phyloP scores from a whole-genome alignment of 1,140 invertebrate genomes.

The Dreissena polymorpha region DNA sequence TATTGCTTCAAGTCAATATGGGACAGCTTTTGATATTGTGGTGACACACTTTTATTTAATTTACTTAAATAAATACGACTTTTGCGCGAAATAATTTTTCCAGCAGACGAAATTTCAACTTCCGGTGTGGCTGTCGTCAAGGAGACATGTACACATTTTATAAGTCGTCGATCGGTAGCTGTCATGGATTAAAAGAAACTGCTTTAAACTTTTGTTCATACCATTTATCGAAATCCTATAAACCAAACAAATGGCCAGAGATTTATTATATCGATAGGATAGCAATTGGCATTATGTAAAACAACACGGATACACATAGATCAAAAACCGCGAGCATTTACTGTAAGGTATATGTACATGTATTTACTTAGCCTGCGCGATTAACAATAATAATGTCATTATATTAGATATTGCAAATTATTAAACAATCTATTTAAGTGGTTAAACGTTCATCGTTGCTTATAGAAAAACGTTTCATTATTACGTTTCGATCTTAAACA shows the following conservation, averaged over 20 bases:
- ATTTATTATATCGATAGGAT: conserved; percentile 41
- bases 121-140: conserved; percentile 35
- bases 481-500: too few species aligned
- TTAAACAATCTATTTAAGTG: too few species aligned
- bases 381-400: too few species aligned
- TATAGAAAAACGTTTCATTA: too few species aligned
- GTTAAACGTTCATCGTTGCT: too few species aligned
- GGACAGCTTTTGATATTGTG: background rate
- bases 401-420: too few species aligned
- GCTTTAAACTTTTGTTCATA: conserved; percentile 35
- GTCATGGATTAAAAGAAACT: conserved; percentile 50
- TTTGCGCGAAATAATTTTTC: background rate
- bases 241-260: conserved; percentile 33
- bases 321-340: too few species aligned
- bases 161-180: conserved; percentile 41
- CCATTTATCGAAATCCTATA: conserved; percentile 53
- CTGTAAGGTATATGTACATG: too few species aligned
- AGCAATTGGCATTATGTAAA: background rate
- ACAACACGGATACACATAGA: background rate
- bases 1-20: background rate
- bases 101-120: background rate
- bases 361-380: too few species aligned
- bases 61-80: background rate
- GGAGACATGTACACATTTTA: conserved; percentile 50
- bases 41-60: background rate